Base-by-base conservation (phyloP, 2,797 vertebrate species). In the Rachycentron canadum region DNA sequence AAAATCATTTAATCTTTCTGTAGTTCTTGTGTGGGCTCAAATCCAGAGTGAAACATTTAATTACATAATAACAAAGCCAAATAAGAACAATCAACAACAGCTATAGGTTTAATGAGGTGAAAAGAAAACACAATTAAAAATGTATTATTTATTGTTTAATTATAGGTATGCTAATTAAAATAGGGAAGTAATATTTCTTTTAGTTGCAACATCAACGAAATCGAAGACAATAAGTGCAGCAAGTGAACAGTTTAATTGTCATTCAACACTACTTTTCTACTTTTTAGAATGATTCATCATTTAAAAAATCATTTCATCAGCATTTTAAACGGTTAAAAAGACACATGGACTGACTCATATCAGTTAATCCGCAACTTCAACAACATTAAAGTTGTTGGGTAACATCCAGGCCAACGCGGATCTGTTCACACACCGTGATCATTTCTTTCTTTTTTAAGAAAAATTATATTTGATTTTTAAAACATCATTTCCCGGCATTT, bases 61-160 rank as follows among this genome's bases (percentile, higher is more conserved):
- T 78, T 82, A 66, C 62, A 71, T 21, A 45, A 82, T 78, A 84
- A 64, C 66, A 71, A 62, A 76, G 63, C 57, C 68, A 81, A 81
- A 87, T 81, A 79, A 83, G 71, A 77, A 59, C 81, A 79, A 86
- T 90, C 75, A 81, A 79, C 79, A 84, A 85, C 78, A 81, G 76
- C 43, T 40, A 38, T 66, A 43, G 64, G 36, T 83, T 86, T 89
- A 85, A 89, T 87, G 65, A 87, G 59, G 41, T 49, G 53, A 78
- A 86, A 72, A 50, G 38, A 81, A 81, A 90, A 81, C 73, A 89
- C 81, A 79, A 86, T 89, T 89, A 87, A 81, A 86, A 88, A 81
- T 79, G 82, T 55, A 86, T 81, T 83, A 84, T 86, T 89, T 86
- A 86, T 73, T 21, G 67, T 81, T 87, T 83, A 88, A 90, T 90